Evolutionary conservation across 2,113 vertebrate genomes (phyloP).

Genomic region (Nesogale talazaci): DNA sequence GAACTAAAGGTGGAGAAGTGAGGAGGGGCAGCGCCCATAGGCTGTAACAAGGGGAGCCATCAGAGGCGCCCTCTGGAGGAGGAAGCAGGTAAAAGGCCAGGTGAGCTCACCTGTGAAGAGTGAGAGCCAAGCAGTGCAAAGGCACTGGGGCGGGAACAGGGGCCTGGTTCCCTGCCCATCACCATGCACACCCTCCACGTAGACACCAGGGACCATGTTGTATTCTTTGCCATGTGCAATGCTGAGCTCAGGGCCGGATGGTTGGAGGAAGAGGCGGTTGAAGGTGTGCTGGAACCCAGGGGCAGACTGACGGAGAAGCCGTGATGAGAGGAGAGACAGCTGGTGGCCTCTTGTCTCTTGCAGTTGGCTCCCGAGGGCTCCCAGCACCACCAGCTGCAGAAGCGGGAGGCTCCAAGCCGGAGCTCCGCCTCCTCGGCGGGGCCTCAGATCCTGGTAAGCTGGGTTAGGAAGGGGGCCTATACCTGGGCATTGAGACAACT

Average conservation of each 20-base stretch:
- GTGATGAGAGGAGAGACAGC: background rate
- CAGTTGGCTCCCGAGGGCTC: conserved; percentile 80
- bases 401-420: conserved; percentile 83
- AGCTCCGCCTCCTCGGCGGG: conserved; percentile 81
- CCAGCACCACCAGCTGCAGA: conserved; percentile 86
- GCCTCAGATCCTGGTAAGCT: conserved; percentile 86
- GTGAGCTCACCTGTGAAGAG: background rate
- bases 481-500: background rate
- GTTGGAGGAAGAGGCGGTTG: background rate
- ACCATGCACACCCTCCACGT: background rate
- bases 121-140: background rate
- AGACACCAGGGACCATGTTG: background rate
- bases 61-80: background rate
- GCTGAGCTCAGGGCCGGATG: background rate
- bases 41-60: background rate
- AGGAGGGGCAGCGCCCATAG: no score
- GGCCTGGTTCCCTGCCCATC: background rate
- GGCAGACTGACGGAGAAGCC: background rate
- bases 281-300: background rate
- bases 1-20: background rate
- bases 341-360: conserved; percentile 77
- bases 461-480: background rate
- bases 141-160: background rate
- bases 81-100: background rate
- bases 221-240: background rate